Conservation (phyloP, 2,888 invertebrate genomes). For the Sinodicranocentrus sp. region DNA sequence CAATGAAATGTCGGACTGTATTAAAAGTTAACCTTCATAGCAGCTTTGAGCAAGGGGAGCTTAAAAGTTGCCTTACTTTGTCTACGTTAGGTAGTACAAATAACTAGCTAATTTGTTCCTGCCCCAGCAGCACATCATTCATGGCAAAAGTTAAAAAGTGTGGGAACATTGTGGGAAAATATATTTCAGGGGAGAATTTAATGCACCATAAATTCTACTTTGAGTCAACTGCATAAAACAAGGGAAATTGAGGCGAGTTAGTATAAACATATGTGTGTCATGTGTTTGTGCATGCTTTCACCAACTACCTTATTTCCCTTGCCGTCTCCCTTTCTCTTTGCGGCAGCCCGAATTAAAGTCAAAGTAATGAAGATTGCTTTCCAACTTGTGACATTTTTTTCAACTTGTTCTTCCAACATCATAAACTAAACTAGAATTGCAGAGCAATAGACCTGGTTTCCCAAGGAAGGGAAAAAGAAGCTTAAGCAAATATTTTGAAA, state of each 20-base stretch:
- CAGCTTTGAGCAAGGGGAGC: too few species aligned
- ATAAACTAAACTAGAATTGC: too few species aligned
- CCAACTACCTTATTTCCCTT: not conserved
- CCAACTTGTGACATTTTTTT: not conserved
- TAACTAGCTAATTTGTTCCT: too few species aligned
- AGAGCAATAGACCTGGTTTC: not conserved
- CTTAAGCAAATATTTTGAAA: conserved; percentile 59
- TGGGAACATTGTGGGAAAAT: too few species aligned
- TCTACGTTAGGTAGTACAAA: too few species aligned
- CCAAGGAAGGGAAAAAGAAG: conserved; percentile 16
- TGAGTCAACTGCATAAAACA: not conserved
- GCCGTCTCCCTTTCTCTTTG: conserved; percentile 6
- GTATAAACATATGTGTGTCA: not conserved
- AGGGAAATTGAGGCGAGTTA: too few species aligned
- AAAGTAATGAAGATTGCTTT: conserved; percentile 35
- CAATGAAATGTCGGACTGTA: too few species aligned
- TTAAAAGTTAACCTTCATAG: too few species aligned
- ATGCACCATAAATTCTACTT: conserved; percentile 19
- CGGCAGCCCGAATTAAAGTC: not conserved
- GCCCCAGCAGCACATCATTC: not conserved
- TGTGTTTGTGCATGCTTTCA: not conserved
- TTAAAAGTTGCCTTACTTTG: too few species aligned
- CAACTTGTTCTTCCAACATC: not conserved
- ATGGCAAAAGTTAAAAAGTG: too few species aligned
- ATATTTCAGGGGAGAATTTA: not conserved